phyloP scores from a whole-genome alignment of 2,888 invertebrate genomes.

The Gibbula magus region DNA sequence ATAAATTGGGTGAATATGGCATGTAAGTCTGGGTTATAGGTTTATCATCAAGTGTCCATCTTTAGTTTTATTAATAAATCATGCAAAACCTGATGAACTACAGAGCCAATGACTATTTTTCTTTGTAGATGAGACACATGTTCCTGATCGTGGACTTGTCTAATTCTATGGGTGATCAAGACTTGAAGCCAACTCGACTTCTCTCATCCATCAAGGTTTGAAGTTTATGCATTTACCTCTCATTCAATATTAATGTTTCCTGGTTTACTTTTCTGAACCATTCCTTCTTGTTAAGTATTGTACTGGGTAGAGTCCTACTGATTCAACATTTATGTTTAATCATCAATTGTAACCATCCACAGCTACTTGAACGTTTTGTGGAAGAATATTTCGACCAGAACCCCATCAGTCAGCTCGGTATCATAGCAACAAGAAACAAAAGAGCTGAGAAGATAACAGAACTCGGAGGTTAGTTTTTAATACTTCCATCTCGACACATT shows the following conservation, averaged over 20 bases:
- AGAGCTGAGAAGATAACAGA: conserved; percentile 94
- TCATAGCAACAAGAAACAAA: conserved; percentile 93
- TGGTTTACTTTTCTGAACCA: not conserved
- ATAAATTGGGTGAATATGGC: too few relatives aligned
- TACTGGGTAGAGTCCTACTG: too few relatives aligned
- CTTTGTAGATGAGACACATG: conserved; percentile 90
- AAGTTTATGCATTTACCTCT: not conserved
- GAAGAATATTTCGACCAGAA: conserved; percentile 99
- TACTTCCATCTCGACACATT: not conserved
- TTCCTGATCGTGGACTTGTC: conserved; percentile 94
- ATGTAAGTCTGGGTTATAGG: too few relatives aligned
- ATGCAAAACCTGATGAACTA: too few relatives aligned
- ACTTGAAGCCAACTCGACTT: conserved; percentile 94
- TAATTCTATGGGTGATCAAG: conserved; percentile 94
- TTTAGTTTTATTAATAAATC: too few relatives aligned
- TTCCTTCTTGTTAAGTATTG: too few relatives aligned
- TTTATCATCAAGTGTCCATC: too few relatives aligned
- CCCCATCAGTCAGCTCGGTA: conserved; percentile 96
- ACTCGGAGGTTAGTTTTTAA: conserved; percentile 81
- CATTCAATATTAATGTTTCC: not conserved
- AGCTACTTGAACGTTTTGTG: conserved; percentile 93
- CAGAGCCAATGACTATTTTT: not conserved
- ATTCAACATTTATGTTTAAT: too few relatives aligned
- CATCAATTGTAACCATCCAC: conserved; percentile 35
- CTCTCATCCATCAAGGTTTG: conserved; percentile 89